Evolutionary conservation across 2,797 vertebrate species (phyloP).

Genomic region (Gadopsis bispinosus): DNA sequence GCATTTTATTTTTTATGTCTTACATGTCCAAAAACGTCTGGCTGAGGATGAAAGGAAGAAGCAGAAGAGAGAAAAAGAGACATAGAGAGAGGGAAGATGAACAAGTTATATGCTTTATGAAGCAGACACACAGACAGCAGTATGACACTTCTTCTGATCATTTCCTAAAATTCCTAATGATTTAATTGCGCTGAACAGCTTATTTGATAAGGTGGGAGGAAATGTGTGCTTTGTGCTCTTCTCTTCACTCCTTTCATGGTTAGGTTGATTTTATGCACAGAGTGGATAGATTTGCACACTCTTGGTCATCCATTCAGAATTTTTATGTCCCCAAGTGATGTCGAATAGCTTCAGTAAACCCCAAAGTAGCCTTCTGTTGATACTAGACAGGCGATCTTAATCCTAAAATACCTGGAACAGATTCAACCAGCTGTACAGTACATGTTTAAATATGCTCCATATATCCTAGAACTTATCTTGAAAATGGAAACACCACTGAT

Average conservation of each 20-base stretch:
- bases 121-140: conserved; percentile 37
- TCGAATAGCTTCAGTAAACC: conserved; percentile 22
- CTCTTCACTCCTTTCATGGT: conserved; percentile 13
- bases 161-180: conserved; percentile 28
- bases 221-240: conserved; percentile 13
- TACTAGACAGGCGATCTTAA: conserved; percentile 29
- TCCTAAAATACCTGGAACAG: conserved; percentile 41
- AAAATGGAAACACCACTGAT: conserved; percentile 8
- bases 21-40: conserved; percentile 85
- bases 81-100: conserved; percentile 54
- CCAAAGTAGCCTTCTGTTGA: conserved; percentile 22
- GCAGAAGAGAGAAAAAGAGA: conserved; percentile 54
- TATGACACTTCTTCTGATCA: conserved; percentile 39
- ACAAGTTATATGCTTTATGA: conserved; percentile 66
- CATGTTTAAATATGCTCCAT: conserved; percentile 33
- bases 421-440: conserved; percentile 42
- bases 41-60: conserved; percentile 81
- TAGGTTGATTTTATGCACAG: conserved; percentile 23
- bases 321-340: conserved; percentile 37
- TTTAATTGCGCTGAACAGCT: conserved; percentile 38
- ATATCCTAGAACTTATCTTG: conserved; percentile 30
- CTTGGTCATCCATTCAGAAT: conserved; percentile 24
- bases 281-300: conserved; percentile 20
- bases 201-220: conserved; percentile 28
- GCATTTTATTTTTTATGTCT: conserved; percentile 75